Conservation (phyloP, 2,797 vertebrate genomes). For the Crax fasciolata region DNA sequence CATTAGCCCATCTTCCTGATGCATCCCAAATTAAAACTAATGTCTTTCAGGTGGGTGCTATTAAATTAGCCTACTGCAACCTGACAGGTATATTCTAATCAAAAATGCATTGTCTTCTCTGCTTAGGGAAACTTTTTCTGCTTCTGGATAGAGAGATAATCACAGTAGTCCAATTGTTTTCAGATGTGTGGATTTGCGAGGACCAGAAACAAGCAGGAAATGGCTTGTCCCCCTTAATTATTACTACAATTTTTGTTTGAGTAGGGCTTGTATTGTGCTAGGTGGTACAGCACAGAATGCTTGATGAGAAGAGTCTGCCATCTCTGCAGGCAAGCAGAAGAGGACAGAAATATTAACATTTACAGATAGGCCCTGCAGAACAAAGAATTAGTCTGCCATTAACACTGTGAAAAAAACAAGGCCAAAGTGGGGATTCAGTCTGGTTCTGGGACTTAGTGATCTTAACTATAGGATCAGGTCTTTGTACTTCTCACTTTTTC, state of each 20-base stretch:
- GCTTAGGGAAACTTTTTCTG: not conserved
- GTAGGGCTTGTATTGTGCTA: not conserved
- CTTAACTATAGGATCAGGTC: not conserved
- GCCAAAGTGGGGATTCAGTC: not conserved
- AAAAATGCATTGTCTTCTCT: constrained; percentile 34
- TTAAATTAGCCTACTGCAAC: constrained; percentile 42
- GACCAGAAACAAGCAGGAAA: constrained; percentile 42
- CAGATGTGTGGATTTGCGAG: not conserved
- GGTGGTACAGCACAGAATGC: not conserved
- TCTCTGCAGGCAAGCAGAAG: not conserved
- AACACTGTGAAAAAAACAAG: not conserved
- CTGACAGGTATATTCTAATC: constrained; percentile 11
- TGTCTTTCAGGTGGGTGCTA: constrained; percentile 50
- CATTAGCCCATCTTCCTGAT: constrained; percentile 44
- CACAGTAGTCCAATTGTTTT: not conserved
- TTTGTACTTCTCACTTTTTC: not conserved
- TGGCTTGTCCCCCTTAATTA: constrained; percentile 9
- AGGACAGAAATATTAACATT: not conserved
- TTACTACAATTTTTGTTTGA: constrained; percentile 1
- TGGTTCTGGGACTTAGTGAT: not conserved
- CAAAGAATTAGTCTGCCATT: not conserved
- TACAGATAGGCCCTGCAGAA: not conserved
- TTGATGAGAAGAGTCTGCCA: not conserved
- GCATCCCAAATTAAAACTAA: constrained; percentile 34
- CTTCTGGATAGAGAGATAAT: constrained; percentile 11